Percentiles rank a stretch among this genome's conserved stretches.
These are phyloP conservation scores for Phalacrocorax pelagicus DNA, from an alignment of 2,113 vertebrate genomes.

Conservation along the genomic window DNA sequence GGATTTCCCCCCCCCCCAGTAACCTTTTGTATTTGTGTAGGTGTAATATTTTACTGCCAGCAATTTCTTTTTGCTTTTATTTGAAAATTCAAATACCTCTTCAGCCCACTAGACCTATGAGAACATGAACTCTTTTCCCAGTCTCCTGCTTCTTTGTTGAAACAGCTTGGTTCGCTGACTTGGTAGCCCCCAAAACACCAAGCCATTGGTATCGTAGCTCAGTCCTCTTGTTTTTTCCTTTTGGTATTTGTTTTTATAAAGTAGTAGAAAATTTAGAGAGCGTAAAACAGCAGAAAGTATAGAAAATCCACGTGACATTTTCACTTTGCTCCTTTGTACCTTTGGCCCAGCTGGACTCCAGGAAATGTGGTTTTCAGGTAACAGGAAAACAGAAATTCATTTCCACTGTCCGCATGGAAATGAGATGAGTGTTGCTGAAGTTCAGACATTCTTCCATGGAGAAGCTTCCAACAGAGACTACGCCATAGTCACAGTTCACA, in stretches of 20 bases:
- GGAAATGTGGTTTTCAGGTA: background rate
- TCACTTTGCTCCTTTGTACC: background rate
- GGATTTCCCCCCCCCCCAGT: too few species aligned
- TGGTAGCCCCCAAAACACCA: background rate
- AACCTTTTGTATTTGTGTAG: background rate
- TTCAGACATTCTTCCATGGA: background rate
- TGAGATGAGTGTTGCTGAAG: background rate
- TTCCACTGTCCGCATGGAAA: background rate
- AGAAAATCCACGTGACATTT: background rate
- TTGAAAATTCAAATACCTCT: background rate
- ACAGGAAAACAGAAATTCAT: background rate
- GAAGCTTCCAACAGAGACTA: background rate
- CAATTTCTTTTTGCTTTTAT: background rate
- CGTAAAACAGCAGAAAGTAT: background rate
- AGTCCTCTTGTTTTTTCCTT: background rate
- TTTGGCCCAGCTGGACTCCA: background rate
- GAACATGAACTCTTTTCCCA: background rate
- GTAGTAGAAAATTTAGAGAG: background rate
- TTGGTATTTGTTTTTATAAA: background rate
- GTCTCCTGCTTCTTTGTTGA: background rate
- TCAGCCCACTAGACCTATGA: background rate
- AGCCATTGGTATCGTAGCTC: background rate
- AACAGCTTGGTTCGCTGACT: background rate
- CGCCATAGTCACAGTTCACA: fast-evolving
- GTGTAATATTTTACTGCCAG: background rate